Evolutionary conservation across 2,888 invertebrate genomes (phyloP).

Genomic region (Camponotus fellah): DNA sequence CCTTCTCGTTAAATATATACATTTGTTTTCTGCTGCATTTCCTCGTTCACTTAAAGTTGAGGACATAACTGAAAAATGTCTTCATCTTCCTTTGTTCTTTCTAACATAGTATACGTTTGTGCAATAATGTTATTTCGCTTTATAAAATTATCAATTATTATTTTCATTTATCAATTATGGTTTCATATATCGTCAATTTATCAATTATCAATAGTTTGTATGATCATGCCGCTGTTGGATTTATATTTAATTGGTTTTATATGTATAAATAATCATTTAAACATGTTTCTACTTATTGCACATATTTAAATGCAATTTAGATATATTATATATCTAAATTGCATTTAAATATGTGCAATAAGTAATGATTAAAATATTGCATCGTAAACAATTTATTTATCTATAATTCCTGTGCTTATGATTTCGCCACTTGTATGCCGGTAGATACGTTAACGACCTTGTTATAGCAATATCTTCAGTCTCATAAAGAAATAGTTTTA

Average conservation of each 20-base stretch:
- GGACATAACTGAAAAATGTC: constrained; percentile 21
- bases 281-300: constrained; percentile 27
- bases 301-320: constrained; percentile 60
- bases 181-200: not conserved
- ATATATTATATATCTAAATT: constrained; percentile 49
- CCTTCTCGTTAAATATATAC: constrained; percentile 79
- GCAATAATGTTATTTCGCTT: not conserved
- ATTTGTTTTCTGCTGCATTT: constrained; percentile 77
- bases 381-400: constrained; percentile 69
- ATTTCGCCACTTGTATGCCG: constrained; percentile 4
- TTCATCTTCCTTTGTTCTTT: constrained; percentile 2
- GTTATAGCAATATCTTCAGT: constrained; percentile 30
- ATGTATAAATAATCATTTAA: constrained; percentile 22
- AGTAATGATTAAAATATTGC: constrained; percentile 52
- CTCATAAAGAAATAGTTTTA: constrained; percentile 37
- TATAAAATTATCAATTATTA: not conserved
- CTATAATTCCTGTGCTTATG: constrained; percentile 59
- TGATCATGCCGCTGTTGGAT: not conserved
- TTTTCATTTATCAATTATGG: not conserved
- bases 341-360: constrained; percentile 45
- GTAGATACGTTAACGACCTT: constrained; percentile 38
- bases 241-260: constrained; percentile 16
- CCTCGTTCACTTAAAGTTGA: constrained; percentile 66
- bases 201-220: not conserved
- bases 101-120: not conserved